Percentiles rank a stretch among this genome's conserved stretches.
Conservation (phyloP, 1,140 invertebrate species). For the Latrodectus geometricus region DNA sequence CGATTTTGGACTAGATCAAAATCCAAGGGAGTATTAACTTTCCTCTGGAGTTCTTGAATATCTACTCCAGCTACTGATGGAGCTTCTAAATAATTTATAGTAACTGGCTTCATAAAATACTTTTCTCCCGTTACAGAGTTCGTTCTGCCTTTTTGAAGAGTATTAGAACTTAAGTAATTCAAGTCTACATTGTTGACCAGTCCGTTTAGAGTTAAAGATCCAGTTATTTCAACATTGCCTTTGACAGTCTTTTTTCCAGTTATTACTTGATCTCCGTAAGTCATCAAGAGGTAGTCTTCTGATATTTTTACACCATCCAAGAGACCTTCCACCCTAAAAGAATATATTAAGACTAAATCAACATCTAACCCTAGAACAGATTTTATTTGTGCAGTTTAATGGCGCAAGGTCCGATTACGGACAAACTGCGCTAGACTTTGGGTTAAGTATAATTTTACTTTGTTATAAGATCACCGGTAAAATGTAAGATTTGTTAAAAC, state of each 20-base stretch:
- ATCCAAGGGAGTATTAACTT: constrained; percentile 18
- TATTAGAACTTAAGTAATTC: neutral
- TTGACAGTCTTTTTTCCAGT: constrained; percentile 44
- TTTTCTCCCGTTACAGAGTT: constrained; percentile 33
- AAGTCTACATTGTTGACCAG: constrained; percentile 31
- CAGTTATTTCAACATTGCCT: constrained; percentile 20
- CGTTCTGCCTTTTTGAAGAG: constrained; percentile 28
- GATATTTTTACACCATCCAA: constrained; percentile 51
- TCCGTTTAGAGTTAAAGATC: constrained; percentile 20
- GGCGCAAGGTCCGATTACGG: no score
- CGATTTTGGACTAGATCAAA: neutral
- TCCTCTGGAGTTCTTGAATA: constrained; percentile 2
- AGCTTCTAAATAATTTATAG: constrained; percentile 19
- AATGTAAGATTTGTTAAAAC: no score
- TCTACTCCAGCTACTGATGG: constrained; percentile 30
- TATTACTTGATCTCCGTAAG: constrained; percentile 48
- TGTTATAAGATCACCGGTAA: no score
- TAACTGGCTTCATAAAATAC: constrained; percentile 23
- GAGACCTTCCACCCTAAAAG: constrained; percentile 32
- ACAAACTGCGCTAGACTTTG: no score
- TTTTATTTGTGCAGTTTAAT: no score
- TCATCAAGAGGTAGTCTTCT: constrained; percentile 44
- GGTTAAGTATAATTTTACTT: no score
- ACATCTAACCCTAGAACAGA: no score
- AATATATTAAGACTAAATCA: no score